Evolutionary conservation across 2,113 vertebrate species (phyloP).

Genomic region (Recurvirostra avosetta): DNA sequence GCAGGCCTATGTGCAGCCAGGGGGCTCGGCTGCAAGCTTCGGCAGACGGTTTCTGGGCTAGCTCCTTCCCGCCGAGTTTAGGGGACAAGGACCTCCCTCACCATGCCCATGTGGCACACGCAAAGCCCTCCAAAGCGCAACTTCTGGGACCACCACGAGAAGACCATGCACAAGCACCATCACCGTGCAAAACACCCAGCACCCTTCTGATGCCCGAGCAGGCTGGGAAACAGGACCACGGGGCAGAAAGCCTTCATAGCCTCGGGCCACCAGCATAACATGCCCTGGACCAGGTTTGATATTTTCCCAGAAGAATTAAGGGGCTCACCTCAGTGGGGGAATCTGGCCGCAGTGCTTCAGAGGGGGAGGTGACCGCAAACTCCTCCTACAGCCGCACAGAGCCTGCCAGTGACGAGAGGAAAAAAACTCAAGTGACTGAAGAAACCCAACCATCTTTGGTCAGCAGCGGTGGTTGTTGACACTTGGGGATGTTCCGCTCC

Average conservation of each 20-base stretch:
- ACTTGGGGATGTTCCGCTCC: not conserved
- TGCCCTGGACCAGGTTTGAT: not conserved
- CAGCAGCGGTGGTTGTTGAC: not conserved
- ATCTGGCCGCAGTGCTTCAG: not conserved
- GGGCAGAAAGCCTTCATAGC: not conserved
- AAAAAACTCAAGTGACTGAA: not conserved
- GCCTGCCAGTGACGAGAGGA: not conserved
- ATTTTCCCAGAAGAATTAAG: not conserved
- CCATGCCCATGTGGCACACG: rapidly evolving
- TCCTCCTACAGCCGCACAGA: slow-evolving; percentile 34
- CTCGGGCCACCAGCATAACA: not conserved
- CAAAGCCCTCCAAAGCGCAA: not conserved
- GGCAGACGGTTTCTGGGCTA: not conserved
- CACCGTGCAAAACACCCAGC: not conserved
- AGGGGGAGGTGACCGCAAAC: not conserved
- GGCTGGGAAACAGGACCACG: not conserved
- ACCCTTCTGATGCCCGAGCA: not conserved
- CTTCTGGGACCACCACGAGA: not conserved
- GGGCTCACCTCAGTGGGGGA: not conserved
- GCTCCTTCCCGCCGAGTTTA: not conserved
- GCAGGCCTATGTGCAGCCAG: not conserved
- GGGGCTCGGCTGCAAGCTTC: not conserved
- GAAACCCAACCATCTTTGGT: slow-evolving; percentile 62
- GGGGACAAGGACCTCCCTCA: not conserved
- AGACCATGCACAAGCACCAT: not conserved